Evolutionary conservation across 2,888 invertebrate genomes (phyloP).

Genomic region (Serrognathus titanus): DNA sequence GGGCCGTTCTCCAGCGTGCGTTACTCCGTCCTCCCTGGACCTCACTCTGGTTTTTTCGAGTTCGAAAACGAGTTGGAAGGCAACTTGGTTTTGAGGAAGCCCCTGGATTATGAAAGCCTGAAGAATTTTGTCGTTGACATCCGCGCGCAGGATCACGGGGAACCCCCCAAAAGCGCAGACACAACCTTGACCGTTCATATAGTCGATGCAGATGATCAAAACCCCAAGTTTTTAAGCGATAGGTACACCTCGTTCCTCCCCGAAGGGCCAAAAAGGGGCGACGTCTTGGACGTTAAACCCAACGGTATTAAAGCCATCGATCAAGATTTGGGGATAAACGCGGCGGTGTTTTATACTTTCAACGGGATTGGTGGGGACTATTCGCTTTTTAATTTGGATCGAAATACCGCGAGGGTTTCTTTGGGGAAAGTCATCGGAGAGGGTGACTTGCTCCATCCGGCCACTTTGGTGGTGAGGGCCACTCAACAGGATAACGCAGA

Average conservation of each 20-base stretch:
- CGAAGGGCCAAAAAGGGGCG: slow-evolving; percentile 60
- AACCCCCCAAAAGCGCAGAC: slow-evolving; percentile 73
- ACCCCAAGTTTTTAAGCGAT: slow-evolving; percentile 76
- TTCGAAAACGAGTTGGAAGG: slow-evolving; percentile 86
- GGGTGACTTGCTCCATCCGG: slow-evolving; percentile 63
- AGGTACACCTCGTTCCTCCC: slow-evolving; percentile 65
- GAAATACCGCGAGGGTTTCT: slow-evolving; percentile 61
- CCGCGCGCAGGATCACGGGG: slow-evolving; percentile 75
- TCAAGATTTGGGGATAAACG: slow-evolving; percentile 75
- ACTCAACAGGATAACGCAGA: slow-evolving; percentile 76
- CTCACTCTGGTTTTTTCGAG: slow-evolving; percentile 73
- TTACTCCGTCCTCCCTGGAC: slow-evolving; percentile 78
- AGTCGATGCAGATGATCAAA: slow-evolving; percentile 88
- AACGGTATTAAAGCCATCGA: slow-evolving; percentile 74
- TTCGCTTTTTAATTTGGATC: slow-evolving; percentile 61
- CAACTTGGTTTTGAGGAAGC: slow-evolving; percentile 71
- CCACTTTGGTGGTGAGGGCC: slow-evolving; percentile 78
- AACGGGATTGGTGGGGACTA: slow-evolving; percentile 62
- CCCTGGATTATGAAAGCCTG: slow-evolving; percentile 79
- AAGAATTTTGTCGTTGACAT: slow-evolving; percentile 75
- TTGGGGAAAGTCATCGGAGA: slow-evolving; percentile 58
- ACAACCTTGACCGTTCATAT: slow-evolving; percentile 74
- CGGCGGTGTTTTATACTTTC: slow-evolving; percentile 68
- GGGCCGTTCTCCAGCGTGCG: slow-evolving; percentile 85
- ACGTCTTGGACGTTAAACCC: slow-evolving; percentile 65